These are phyloP conservation scores for Paramacrobiotus metropolitanus DNA, from an alignment of 1,140 invertebrate genomes.

Conservation along the genomic window DNA sequence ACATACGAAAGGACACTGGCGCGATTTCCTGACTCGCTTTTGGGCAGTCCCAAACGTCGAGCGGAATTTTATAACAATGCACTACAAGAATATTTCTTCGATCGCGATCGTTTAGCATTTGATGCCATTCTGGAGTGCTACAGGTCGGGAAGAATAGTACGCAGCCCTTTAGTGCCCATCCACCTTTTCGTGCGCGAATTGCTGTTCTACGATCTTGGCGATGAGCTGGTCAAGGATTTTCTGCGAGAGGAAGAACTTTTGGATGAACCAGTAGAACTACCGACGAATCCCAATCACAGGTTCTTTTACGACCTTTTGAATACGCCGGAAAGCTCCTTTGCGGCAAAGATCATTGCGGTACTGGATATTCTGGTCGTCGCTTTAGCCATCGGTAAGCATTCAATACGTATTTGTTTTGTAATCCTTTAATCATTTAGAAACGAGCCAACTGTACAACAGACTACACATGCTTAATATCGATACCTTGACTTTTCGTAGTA, in stretches of 20 bases:
- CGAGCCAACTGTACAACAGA: not conserved
- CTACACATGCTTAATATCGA: not conserved
- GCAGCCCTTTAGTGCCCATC: not conserved
- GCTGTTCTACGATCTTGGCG: not conserved
- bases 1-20: conserved; percentile 89
- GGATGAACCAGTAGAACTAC: not conserved
- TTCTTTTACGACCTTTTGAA: not conserved
- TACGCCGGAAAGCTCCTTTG: not conserved
- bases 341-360: not conserved
- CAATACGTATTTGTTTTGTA: too few species aligned
- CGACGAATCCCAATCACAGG: not conserved
- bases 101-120: not conserved
- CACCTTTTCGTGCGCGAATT: not conserved
- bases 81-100: not conserved
- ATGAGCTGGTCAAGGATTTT: not conserved
- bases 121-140: not conserved
- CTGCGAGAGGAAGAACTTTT: not conserved
- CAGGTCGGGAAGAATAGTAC: not conserved
- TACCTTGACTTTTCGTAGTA: not conserved
- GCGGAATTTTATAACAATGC: not conserved
- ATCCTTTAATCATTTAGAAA: not conserved
- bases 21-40: conserved; percentile 90
- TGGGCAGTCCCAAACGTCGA: conserved; percentile 75
- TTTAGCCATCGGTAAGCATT: not conserved
- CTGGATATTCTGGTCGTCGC: not conserved